Evolutionary conservation across 92 coral and sea anemone species (phyloP).

Genomic region (Heliopora coerulea): DNA sequence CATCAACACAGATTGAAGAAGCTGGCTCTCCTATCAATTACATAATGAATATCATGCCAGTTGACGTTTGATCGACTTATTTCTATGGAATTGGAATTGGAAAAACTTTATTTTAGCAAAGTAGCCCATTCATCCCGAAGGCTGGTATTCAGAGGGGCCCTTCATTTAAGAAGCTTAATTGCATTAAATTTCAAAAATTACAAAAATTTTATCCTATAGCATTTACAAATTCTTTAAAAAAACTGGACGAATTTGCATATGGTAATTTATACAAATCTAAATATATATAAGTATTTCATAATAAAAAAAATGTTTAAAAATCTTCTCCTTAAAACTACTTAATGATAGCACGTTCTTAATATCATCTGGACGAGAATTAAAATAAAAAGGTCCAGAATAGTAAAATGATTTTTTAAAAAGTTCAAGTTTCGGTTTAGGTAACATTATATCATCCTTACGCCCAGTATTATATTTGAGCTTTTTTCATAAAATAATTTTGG

Average conservation of each 20-base stretch:
- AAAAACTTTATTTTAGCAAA: constrained; percentile 34
- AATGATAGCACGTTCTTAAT: not conserved
- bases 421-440: constrained; percentile 12
- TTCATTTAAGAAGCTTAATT: not conserved
- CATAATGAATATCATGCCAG: too few relatives aligned
- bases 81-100: not conserved
- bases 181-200: not conserved
- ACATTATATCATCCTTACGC: not conserved
- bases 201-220: not conserved
- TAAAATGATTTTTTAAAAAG: not conserved
- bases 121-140: constrained; percentile 13
- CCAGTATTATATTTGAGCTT: constrained; percentile 18
- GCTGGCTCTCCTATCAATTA: too few relatives aligned
- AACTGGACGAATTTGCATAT: not conserved
- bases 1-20: too few relatives aligned
- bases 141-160: constrained; percentile 36
- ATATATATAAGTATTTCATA: too few relatives aligned
- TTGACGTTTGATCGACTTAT: too few relatives aligned
- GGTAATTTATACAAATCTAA: not conserved
- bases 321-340: too few relatives aligned
- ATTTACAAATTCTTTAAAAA: too few relatives aligned
- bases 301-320: too few relatives aligned
- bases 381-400: not conserved
- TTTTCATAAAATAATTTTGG: constrained; percentile 10
- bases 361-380: not conserved